phyloP scores from a whole-genome alignment of 2,888 invertebrate species.

The Brassicogethes aeneus region DNA sequence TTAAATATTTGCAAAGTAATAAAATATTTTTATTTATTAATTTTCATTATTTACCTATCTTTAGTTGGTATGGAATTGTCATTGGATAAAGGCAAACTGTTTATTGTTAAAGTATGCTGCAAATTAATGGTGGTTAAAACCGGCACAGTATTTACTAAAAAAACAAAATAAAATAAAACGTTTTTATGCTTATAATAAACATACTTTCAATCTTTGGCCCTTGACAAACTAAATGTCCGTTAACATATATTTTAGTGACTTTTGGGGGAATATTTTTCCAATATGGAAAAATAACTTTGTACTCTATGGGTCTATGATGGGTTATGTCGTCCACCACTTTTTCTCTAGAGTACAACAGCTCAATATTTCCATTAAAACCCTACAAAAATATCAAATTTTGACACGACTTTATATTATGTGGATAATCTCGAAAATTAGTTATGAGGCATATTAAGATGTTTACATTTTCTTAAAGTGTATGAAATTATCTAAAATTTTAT shows the following conservation, averaged over 20 bases:
- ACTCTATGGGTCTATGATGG: slow-evolving; percentile 39
- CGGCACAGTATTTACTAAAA: slow-evolving; percentile 28
- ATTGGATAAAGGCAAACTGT: slow-evolving; percentile 22
- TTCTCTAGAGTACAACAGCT: slow-evolving; percentile 41
- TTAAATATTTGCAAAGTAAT: too few relatives aligned
- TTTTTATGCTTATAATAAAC: slow-evolving; percentile 11
- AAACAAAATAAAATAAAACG: slow-evolving; percentile 2
- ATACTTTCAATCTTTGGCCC: slow-evolving; percentile 42
- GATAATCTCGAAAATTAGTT: too few relatives aligned
- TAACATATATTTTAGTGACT: slow-evolving; percentile 48
- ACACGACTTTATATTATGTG: too few relatives aligned
- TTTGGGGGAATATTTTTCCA: slow-evolving; percentile 45
- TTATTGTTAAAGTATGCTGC: slow-evolving; percentile 43
- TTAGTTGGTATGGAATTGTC: too few relatives aligned
- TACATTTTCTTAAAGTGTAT: too few relatives aligned
- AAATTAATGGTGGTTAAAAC: slow-evolving; percentile 43
- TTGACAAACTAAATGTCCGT: slow-evolving; percentile 49
- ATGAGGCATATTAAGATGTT: too few relatives aligned
- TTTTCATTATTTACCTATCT: too few relatives aligned
- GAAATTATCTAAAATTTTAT: too few relatives aligned
- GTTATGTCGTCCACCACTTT: slow-evolving; percentile 31
- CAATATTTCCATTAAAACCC: slow-evolving; percentile 52
- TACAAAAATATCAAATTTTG: too few relatives aligned
- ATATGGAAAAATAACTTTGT: slow-evolving; percentile 51
- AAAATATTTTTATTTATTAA: too few relatives aligned